These are phyloP conservation scores for Archivesica marissinica DNA, from an alignment of 1,140 invertebrate species.

Conservation along the genomic window DNA sequence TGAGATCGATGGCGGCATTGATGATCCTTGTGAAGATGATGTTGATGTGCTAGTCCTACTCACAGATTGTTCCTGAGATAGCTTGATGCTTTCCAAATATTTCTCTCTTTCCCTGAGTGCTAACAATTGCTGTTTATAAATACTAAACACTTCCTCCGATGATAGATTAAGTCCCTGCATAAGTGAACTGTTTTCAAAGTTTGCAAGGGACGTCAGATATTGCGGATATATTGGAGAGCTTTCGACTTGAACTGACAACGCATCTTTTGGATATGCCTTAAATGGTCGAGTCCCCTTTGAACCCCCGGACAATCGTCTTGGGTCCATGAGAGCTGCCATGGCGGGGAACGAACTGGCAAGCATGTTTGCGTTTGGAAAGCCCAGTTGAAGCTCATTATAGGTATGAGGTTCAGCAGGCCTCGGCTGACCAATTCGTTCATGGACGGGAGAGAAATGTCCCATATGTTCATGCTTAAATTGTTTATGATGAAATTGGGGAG, in stretches of 20 bases:
- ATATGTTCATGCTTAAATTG: constrained; percentile 50
- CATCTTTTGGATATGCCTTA: constrained; percentile 71
- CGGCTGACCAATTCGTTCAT: constrained; percentile 56
- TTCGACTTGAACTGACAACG: constrained; percentile 61
- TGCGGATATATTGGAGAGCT: constrained; percentile 41
- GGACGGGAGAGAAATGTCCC: constrained; percentile 40
- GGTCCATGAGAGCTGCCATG: constrained; percentile 68
- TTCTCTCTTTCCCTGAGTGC: constrained; percentile 63
- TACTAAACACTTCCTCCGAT: constrained; percentile 67
- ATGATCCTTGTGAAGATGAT: background rate
- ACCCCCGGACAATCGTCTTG: constrained; percentile 48
- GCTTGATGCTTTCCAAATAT: constrained; percentile 52
- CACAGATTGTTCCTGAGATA: constrained; percentile 36
- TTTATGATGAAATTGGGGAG: constrained; percentile 57
- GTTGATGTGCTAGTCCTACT: constrained; percentile 34
- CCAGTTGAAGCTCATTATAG: constrained; percentile 36
- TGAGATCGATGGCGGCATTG: constrained; percentile 48
- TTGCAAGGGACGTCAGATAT: constrained; percentile 54
- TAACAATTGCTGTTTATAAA: constrained; percentile 69
- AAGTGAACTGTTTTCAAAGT: constrained; percentile 58
- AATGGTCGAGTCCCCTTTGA: constrained; percentile 68
- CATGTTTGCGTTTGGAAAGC: constrained; percentile 46
- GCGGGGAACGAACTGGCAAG: constrained; percentile 61
- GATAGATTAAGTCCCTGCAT: constrained; percentile 59
- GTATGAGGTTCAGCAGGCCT: constrained; percentile 30